phyloP scores from a whole-genome alignment of 1,140 invertebrate species.

The Acromyrmex heyeri region DNA sequence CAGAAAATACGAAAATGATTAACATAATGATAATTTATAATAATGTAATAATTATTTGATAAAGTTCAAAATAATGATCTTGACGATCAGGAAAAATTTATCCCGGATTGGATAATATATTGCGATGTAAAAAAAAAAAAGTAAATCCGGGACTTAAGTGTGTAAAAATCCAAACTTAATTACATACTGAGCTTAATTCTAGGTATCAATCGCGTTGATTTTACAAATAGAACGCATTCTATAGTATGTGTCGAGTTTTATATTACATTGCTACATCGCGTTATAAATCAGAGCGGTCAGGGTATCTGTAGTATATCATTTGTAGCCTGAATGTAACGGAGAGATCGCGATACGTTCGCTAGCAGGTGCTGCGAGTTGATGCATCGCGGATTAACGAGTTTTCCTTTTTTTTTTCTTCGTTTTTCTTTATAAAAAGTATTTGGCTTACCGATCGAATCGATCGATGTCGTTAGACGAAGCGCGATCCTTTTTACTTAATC shows the following conservation, averaged over 20 bases:
- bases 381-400: conserved; percentile 34
- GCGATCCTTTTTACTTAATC: conserved; percentile 78
- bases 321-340: conserved; percentile 30
- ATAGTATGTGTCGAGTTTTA: background rate
- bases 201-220: background rate
- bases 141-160: background rate
- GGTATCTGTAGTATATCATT: conserved; percentile 46
- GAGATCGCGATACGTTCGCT: conserved; percentile 46
- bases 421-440: conserved; percentile 17
- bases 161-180: background rate
- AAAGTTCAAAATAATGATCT: background rate
- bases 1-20: background rate
- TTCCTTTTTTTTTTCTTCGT: conserved; percentile 9
- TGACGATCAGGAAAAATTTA: background rate
- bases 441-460: conserved; percentile 48
- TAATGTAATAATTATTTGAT: background rate
- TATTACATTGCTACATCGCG: conserved; percentile 14
- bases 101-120: background rate
- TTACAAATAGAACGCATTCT: background rate
- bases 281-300: conserved; percentile 38
- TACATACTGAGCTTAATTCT: background rate
- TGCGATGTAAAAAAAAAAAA: background rate
- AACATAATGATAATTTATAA: background rate
- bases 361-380: conserved; percentile 42
- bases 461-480: conserved; percentile 49